Percentiles rank a stretch among this genome's conserved stretches.
phyloP scores from a whole-genome alignment of 23 tunicate genomes.

The Styela plicata region DNA sequence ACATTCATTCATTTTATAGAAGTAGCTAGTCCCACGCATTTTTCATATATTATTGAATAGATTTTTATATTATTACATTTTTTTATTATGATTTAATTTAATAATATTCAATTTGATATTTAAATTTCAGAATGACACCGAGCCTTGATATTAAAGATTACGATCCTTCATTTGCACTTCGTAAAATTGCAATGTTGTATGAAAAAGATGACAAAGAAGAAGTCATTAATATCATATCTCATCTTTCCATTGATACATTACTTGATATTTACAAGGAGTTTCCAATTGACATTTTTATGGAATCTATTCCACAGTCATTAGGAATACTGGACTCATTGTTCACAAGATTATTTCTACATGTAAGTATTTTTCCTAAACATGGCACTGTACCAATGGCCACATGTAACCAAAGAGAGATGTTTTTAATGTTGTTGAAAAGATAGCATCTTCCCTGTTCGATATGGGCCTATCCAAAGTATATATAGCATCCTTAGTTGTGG shows the following conservation, averaged over 20 bases:
- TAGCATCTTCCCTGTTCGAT: too few relatives aligned
- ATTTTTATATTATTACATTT: too few relatives aligned
- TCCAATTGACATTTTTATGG: conserved; percentile 83
- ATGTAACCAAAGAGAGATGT: not conserved
- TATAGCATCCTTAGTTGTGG: too few relatives aligned
- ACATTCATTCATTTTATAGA: too few relatives aligned
- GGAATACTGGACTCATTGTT: conserved; percentile 55
- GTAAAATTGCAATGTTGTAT: conserved; percentile 78
- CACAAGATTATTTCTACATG: conserved; percentile 59
- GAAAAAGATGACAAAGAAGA: conserved; percentile 82
- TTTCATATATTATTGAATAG: too few relatives aligned
- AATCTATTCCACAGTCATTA: conserved; percentile 76
- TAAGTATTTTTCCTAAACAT: conserved; percentile 11
- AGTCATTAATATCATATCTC: conserved; percentile 46
- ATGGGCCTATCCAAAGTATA: too few relatives aligned
- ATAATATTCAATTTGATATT: too few relatives aligned
- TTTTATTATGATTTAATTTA: too few relatives aligned
- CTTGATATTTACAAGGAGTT: conserved; percentile 66
- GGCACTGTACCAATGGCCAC: not conserved
- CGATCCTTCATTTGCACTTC: conserved; percentile 90
- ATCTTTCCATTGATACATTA: conserved; percentile 55
- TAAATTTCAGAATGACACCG: conserved; percentile 47
- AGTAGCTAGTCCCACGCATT: too few relatives aligned
- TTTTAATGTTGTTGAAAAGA: too few relatives aligned
- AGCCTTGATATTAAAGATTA: conserved; percentile 71